Base-by-base conservation (phyloP, 2,797 vertebrate species). In the Chrysocyon brachyurus region DNA sequence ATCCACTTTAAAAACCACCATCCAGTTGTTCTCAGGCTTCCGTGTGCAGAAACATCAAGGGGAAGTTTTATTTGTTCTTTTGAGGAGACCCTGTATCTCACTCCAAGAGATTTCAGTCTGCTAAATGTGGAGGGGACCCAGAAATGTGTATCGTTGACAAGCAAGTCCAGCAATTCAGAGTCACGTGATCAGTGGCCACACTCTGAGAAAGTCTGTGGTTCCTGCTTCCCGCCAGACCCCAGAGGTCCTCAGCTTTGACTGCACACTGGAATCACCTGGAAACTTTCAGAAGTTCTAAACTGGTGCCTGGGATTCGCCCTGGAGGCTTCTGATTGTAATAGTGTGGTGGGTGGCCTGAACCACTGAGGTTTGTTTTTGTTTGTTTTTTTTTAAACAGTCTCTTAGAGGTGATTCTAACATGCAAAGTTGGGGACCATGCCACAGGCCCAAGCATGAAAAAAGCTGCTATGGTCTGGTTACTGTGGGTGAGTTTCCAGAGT, bases 1-100 rank as follows among this genome's bases (percentile, higher is more conserved):
- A 46, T 46, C 6, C 14, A 56, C 14, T 78, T 79, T 49, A 54
- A n/a, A 86, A 63, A 49, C 9, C 46, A 3, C 33, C 52, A 31
- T 3, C 10, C n/a, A 7, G 40, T 0, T 1, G 22, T 0, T 26
- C 83, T 79, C 17, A 54, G 28, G 57, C 21, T 52, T 52, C 28
- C 1, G 0, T 11, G 26, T 1, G 28, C 26, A 31, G 8, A 24
- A 8, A 79, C 59, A 40, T 79, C 66, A 28, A 14, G 22, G 21
- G 33, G 17, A 66, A 33, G 17, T 28, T 89, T 3, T 49, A 61
- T 57, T 82, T 88, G 6, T 68, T 75, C 52, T 63, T 96, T 61
- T 81, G 59, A 90, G 57, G 10, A 85, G 28, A 52, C 26, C 6
- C 64, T 16, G 36, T 31, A 81, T 28, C 70, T 22, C 59, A 63